phyloP scores from a whole-genome alignment of 2,113 vertebrate species.

The Eptatretus burgeri region DNA sequence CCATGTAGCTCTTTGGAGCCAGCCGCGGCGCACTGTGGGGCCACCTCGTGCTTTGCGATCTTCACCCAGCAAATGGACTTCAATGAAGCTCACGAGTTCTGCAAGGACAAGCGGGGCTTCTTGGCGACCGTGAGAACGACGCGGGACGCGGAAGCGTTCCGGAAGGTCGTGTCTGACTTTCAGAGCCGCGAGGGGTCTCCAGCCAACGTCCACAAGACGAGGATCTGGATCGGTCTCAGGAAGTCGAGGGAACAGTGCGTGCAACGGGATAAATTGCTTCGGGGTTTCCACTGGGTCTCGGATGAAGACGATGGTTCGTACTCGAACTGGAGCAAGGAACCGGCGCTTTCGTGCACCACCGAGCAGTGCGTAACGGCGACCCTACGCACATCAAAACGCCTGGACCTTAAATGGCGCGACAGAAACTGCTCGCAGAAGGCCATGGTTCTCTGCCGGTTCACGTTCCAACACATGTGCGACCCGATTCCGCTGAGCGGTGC shows the following conservation, averaged over 20 bases:
- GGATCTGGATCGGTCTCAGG: constrained; percentile 4
- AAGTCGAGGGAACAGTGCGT: neutral
- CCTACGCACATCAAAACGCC: neutral
- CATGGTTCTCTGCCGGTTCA: neutral
- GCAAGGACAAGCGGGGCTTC: neutral
- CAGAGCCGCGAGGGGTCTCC: neutral
- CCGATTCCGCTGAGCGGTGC: constrained; percentile 2
- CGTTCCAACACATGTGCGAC: neutral
- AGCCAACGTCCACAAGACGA: neutral
- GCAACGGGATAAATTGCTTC: neutral
- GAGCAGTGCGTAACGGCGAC: neutral
- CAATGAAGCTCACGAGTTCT: neutral
- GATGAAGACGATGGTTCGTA: neutral
- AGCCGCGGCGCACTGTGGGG: constrained; percentile 2
- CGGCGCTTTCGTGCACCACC: neutral
- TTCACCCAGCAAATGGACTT: neutral
- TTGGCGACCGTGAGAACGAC: neutral
- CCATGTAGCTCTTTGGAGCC: neutral
- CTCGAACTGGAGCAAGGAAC: neutral
- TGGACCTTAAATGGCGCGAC: neutral
- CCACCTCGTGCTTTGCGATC: neutral
- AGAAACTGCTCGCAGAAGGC: neutral
- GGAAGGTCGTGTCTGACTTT: neutral
- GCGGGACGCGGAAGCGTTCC: neutral
- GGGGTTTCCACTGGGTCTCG: neutral